Evolutionary conservation across 2,888 invertebrate species (phyloP).

Genomic region (Harpalus rufipes): DNA sequence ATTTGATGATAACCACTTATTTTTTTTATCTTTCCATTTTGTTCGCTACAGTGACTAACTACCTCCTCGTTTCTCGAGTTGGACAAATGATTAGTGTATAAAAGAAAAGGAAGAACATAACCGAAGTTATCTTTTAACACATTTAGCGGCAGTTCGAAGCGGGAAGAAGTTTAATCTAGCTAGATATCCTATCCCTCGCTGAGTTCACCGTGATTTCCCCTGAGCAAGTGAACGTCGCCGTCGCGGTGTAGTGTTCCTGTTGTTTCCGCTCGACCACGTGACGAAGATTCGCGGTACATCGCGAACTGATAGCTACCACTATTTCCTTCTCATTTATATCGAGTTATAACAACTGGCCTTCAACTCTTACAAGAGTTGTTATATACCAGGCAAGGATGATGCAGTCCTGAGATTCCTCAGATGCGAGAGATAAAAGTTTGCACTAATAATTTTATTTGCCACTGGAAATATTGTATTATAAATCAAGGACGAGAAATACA

Average conservation of each 20-base stretch:
- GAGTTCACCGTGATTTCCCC: conserved; percentile 64
- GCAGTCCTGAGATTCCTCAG: no score
- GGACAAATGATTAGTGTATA: conserved; percentile 56
- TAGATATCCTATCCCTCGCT: conserved; percentile 59
- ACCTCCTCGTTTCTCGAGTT: conserved; percentile 1
- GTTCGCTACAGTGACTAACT: conserved; percentile 36
- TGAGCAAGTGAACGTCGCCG: conserved; percentile 30
- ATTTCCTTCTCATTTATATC: conserved; percentile 63
- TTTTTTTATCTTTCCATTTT: conserved; percentile 3
- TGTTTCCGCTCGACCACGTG: neutral
- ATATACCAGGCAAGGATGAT: no score
- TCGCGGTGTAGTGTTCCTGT: neutral
- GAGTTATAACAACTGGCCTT: conserved; percentile 59
- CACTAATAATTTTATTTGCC: no score
- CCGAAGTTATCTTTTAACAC: conserved; percentile 59
- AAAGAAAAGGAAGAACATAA: conserved; percentile 57
- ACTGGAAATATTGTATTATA: no score
- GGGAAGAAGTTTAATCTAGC: conserved; percentile 64
- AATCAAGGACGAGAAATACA: no score
- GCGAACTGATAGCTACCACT: conserved; percentile 27
- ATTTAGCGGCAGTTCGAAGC: conserved; percentile 51
- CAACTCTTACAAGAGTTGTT: neutral
- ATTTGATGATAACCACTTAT: neutral
- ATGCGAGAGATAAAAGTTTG: no score
- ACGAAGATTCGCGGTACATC: conserved; percentile 17